Evolutionary conservation across 1,140 invertebrate genomes (phyloP), one percentile per base, ranked within the genome.

Genomic region (Lordiphosa collinella): DNA sequence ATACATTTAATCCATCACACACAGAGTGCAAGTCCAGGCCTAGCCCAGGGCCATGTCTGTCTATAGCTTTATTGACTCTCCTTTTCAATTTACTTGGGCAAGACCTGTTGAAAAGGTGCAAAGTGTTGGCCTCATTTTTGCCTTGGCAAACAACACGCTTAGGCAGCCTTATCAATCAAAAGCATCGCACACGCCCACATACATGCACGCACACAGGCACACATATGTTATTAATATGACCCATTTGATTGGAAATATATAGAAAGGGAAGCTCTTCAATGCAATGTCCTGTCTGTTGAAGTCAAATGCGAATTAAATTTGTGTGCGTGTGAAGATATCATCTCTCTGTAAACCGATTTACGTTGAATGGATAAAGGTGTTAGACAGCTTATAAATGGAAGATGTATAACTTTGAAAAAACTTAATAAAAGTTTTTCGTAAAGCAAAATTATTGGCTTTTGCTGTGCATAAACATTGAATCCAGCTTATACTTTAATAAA

Each of bases 101-200:
- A 49, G 71, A 82, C 78, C 79, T 82, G 78, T 82, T 82, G 78
- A 82, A 82, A 82, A 82, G 78, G 78, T 82, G 72, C 71, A 78
- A 82, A 82, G 72, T 82, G 78, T 69, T 73, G 57, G 34, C 49
- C 56, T 49, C 48, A 54, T 47, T 84, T 63, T 63, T 51, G 62
- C 44, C 52, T 63, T 38, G 55, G 58, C 75, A 82, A 82, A 82
- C 78, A 82, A 82, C 78, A 82, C 78, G 71, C 78, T 82, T 82
- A 84, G 58, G 76, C 71, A 82, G 76, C 76, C 76, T 69, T 82
- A 82, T 82, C 78, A 82, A 82, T 82, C 78, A 84, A 62, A 73
- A 79, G 78, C 64, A 82, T 84, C 76, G 68, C 54, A 46, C 36
- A 61, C 38, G 41, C 32, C 36, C 44, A n/a, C 36, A 31, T 34